Evolutionary conservation across 1,140 invertebrate genomes (phyloP), one percentile per base, ranked within the genome.

Genomic region (Lordiphosa mommai): DNA sequence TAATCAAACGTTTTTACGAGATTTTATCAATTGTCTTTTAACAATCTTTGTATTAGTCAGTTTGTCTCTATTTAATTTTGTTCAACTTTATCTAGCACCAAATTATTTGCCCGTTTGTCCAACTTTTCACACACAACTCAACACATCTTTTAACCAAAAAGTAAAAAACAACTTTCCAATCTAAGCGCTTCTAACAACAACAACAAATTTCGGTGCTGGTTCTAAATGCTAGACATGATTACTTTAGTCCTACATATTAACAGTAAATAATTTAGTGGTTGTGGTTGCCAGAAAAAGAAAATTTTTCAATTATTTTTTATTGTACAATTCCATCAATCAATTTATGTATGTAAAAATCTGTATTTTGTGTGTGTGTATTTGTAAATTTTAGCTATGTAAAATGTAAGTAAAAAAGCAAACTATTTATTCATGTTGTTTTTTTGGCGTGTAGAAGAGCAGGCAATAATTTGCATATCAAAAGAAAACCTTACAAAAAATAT

Each of bases 381-480:
- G 63, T 67, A 49, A 47, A 27, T 27, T 27, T 27, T 66, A 12
- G 12, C 12, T 36, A 9, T 67, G 44, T 67, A 67, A 67, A 51
- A 47, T 47, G 46, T 52, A 68, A 46, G 32, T 32, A 46, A 20
- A 36, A 49, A 60, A 59, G 64, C 37, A 41, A 68, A 51, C 8
- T 67, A 67, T 67, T 67, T 68, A 68, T 59, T 68, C 47, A 48
- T 68, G 65, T 68, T 68, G 65, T 68, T n/a, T n/a, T n/a, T n/a
- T 33, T 52, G 46, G 53, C 46, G 13, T 59, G 64, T 23, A 60
- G 20, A 58, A 58, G 61, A 63, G 38, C 38, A 51, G 64, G 72
- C 61, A 80, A 79, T 80, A 70, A 66, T 80, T 79, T 56, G 57
- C 76, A 80, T 80, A 84, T 80, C 76, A 80, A 49, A 53, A 55